Percentiles rank a stretch among this genome's conserved stretches.
phyloP scores from a whole-genome alignment of 1,140 invertebrate species.

The Potamilus streckersoni region DNA sequence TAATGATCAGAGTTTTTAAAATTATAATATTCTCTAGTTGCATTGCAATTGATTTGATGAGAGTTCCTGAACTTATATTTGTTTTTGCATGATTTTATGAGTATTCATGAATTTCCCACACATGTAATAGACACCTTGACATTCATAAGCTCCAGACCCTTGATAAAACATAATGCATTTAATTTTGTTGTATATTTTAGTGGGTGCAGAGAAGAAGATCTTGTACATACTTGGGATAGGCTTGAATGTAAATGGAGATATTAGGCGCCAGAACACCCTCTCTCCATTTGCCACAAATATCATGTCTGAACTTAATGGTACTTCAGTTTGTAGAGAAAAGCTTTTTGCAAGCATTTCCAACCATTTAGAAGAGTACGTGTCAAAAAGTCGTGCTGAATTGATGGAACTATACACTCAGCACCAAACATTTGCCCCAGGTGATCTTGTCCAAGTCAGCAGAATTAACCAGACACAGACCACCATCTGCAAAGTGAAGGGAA shows the following conservation, averaged over 20 bases:
- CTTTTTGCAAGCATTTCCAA: constrained; percentile 37
- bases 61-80: too few relatives aligned
- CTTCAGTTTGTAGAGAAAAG: constrained; percentile 28
- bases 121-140: too few relatives aligned
- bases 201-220: background rate
- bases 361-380: constrained; percentile 30
- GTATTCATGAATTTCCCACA: too few relatives aligned
- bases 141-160: too few relatives aligned
- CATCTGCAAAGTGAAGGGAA: too few relatives aligned
- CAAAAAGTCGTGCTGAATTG: constrained; percentile 8
- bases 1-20: too few relatives aligned
- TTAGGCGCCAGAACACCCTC: constrained; percentile 32
- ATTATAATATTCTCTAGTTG: too few relatives aligned
- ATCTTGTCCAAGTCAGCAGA: constrained; percentile 1
- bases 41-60: too few relatives aligned
- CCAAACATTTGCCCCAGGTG: constrained; percentile 7
- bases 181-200: background rate
- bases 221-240: constrained; percentile 45
- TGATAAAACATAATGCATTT: too few relatives aligned
- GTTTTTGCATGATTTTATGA: too few relatives aligned
- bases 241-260: constrained; percentile 52
- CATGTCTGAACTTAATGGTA: constrained; percentile 34
- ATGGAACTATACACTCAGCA: constrained; percentile 8
- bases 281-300: constrained; percentile 41
- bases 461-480: too few relatives aligned